Base-by-base conservation (phyloP, 2,888 invertebrate genomes). In the Galerucella calmariensis region DNA sequence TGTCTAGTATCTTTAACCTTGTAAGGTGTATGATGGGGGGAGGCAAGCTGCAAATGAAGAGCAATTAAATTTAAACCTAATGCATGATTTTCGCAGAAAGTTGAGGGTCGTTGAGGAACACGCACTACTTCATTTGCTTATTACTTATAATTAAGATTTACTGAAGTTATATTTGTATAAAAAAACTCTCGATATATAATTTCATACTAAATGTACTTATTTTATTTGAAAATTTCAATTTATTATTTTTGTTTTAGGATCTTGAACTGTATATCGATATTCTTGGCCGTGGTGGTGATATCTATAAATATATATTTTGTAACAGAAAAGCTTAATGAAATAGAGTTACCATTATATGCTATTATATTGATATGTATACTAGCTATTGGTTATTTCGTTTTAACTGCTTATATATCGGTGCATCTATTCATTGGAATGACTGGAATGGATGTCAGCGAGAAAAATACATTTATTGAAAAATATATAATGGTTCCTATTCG, bases 231-330 rank as follows among this genome's bases (percentile, higher is more conserved):
- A 20, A 20, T 9, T 56, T 56, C 20, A 56, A 56, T 56, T 16
- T 56, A 6, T 24, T 2, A 58, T 58, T 58, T 5, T 82, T 81
- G 79, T 90, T 90, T 46, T 86, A 94, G 94, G 78, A 86, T 88
- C 48, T 94, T 92, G 85, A 93, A 92, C 88, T 86, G 92, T 27
- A 86, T 93, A 35, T 90, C 94, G 0, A 90, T 92, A 24, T 69
- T 90, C 8, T 86, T 95, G 46, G 92, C 94, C 9, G 83, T 92
- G 9, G 84, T 93, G 58, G 94, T 95, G 9, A 93, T 96, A 81
- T 88, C 86, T 8, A 95, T 96, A 81, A 96, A 96, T 86, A 89
- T 95, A 77, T 95, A 91, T 85, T 95, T 95, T 86, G 94, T 95
- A 14, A 87, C 90, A 27, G 89, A 90, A 69, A 92, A 90, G 79